A percentile compares a stretch with the other conserved stretches of the same genome.
Evolutionary conservation across 23 tunicate genomes (phyloP).

Genomic region (Ascidia mentula): DNA sequence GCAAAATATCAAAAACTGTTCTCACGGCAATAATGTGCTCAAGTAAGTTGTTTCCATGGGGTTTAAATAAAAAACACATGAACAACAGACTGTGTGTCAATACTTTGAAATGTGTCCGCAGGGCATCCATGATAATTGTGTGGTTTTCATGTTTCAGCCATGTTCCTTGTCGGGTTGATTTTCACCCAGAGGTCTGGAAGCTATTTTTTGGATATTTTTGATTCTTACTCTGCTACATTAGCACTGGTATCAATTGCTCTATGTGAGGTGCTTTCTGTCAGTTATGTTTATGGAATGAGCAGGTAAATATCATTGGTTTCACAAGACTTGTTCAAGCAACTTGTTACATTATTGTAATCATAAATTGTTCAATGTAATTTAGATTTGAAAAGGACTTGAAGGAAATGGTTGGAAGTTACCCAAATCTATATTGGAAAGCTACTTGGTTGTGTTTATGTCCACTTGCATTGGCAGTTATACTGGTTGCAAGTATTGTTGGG

Average conservation of each 20-base stretch:
- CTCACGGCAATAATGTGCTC: conserved; percentile 69
- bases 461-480: conserved; percentile 39
- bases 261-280: conserved; percentile 65
- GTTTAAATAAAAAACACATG: neutral
- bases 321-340: no score
- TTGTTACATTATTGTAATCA: neutral
- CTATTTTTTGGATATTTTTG: conserved; percentile 76
- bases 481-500: conserved; percentile 48
- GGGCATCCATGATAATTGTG: no score
- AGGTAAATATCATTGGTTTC: no score
- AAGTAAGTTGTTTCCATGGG: conserved; percentile 38
- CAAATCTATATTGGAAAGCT: conserved; percentile 59
- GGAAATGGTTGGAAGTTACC: conserved; percentile 52
- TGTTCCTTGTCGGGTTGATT: conserved; percentile 62
- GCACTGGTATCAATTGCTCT: conserved; percentile 60
- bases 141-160: conserved; percentile 50
- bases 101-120: no score
- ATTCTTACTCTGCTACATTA: conserved; percentile 78
- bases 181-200: conserved; percentile 76
- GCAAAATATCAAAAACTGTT: conserved; percentile 51
- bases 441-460: conserved; percentile 86
- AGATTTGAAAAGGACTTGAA: conserved; percentile 66
- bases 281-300: conserved; percentile 54
- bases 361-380: neutral
- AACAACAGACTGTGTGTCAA: neutral